Evolutionary conservation across 2,888 invertebrate genomes (phyloP).

Genomic region (Leptopilina syphax): DNA sequence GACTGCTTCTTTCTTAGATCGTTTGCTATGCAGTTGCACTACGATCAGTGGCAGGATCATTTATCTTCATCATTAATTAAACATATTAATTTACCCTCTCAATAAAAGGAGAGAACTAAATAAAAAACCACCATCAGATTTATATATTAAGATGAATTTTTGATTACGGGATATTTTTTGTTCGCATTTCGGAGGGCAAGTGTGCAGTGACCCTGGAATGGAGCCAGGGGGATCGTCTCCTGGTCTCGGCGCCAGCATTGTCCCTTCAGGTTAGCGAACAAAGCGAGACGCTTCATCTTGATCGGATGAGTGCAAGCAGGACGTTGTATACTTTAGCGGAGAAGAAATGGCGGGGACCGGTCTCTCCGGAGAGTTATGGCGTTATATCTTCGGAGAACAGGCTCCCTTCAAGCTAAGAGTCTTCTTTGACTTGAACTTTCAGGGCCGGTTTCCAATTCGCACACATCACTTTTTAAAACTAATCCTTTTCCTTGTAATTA

Average conservation of each 20-base stretch:
- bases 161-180: background rate
- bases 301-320: constrained; percentile 22
- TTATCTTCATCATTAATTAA: constrained; percentile 3
- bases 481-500: no score
- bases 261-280: constrained; percentile 54
- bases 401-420: constrained; percentile 36
- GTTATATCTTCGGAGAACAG: constrained; percentile 40
- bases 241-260: constrained; percentile 58
- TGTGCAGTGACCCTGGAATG: constrained; percentile 52
- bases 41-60: background rate
- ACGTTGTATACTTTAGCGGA: constrained; percentile 26
- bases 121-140: no score
- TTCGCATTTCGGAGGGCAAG: background rate
- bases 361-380: constrained; percentile 42
- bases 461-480: background rate
- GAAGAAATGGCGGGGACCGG: constrained; percentile 35
- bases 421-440: constrained; percentile 28
- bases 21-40: background rate
- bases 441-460: constrained; percentile 32
- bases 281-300: constrained; percentile 44
- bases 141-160: no score
- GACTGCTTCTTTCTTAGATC: background rate
- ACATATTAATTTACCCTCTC: background rate
- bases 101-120: background rate
- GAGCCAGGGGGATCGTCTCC: constrained; percentile 53